Base-by-base conservation (phyloP, 2,888 invertebrate genomes). In the Disparrhopalites patrizii region DNA sequence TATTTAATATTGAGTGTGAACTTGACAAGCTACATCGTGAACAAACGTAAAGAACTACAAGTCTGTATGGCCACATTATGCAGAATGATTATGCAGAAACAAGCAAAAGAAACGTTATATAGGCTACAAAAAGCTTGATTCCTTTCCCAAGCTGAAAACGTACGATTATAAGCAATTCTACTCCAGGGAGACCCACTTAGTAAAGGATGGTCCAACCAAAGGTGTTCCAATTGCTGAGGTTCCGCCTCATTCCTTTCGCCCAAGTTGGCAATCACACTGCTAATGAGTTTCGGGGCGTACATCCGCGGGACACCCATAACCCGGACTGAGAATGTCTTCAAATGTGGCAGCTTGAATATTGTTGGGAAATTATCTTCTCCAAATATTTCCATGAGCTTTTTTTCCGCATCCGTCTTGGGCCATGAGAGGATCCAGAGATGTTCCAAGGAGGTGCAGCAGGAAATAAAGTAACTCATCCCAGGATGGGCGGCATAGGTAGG, bases 181-280 rank as follows among this genome's bases (percentile, higher is more conserved):
- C 43, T 43, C 43, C 43, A 43, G 8, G 43, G 43, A 20, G 64
- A 67, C 38, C 51, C 55, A 40, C 62, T 65, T 23, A 72, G 51
- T 25, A 70, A 38, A 3, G 73, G 73, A 58, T 73, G 70, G 51
- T 73, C 73, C n/a, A 72, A 23, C 72, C 72, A 73, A 0, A 73
- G 54, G 18, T 67, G 63, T 20, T 63, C 65, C 20, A 69, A 65
- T 10, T 50, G 33, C 15, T 47, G 66, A 23, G 38, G 36, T 20
- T 70, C 65, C 30, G 36, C 51, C 30, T 70, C 65, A 38, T 36
- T 54, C n/a, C 38, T 57, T 18, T 43, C 28, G 8, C 65, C 65
- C 27, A 73, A 56, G 43, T 68, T 71, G 3, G 56, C 62, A 15
- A 69, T 23, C 25, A 72, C 47, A 38, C 63, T 63, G 2, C 58